phyloP scores from a whole-genome alignment of 2,113 vertebrate species.

The Alligator mississippiensis region DNA sequence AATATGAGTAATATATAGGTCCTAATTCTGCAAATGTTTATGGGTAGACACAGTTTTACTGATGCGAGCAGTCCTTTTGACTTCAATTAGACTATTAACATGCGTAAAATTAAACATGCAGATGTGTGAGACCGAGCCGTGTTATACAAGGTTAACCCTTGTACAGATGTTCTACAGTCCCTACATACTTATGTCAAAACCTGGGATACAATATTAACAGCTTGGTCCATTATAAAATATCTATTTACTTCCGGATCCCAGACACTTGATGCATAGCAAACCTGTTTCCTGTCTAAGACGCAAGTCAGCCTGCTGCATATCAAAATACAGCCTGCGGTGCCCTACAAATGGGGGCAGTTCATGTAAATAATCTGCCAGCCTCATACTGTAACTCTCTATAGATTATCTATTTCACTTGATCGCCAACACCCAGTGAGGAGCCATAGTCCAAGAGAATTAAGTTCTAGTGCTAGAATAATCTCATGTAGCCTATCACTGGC shows the following conservation, averaged over 20 bases:
- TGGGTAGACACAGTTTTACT: not conserved
- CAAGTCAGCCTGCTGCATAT: not conserved
- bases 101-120: not conserved
- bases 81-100: not conserved
- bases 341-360: not conserved
- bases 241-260: not conserved
- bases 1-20: not conserved
- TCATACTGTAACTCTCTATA: rapidly evolving
- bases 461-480: not conserved
- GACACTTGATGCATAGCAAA: not conserved
- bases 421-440: too few species aligned
- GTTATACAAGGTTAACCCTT: not conserved
- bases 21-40: not conserved
- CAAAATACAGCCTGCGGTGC: constrained; percentile 6
- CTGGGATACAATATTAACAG: not conserved
- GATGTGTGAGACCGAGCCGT: not conserved
- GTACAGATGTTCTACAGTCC: not conserved
- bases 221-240: not conserved
- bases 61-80: not conserved
- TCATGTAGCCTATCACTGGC: not conserved
- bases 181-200: not conserved
- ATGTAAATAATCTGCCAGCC: rapidly evolving
- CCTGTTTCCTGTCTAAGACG: not conserved
- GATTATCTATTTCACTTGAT: not conserved
- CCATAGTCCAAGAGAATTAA: too few species aligned